Evolutionary conservation across 2,113 vertebrate species (phyloP), one percentile per base, ranked within the genome.

Genomic region (Tympanuchus pallidicinctus): DNA sequence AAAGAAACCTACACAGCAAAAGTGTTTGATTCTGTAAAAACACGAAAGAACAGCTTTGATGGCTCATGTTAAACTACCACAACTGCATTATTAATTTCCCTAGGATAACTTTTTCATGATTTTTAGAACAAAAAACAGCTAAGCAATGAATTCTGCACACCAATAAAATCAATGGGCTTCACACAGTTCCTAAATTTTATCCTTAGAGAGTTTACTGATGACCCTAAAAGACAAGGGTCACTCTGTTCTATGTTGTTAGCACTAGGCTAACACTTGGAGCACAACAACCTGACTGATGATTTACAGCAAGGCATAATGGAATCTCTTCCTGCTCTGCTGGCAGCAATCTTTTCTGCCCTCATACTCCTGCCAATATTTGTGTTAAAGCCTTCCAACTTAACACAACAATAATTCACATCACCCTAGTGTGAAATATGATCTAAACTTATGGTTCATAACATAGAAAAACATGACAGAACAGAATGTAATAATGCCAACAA

Each of bases 391-490:
- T 84, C 57, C 74, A 93, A 80, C 43, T 61, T 73, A 67, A 67
- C 32, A 81, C 30, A 42, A 42, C 42, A 70, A 52, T 71, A 83
- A 92, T 71, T 92, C 67, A 7, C 50, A 56, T 48, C 59, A 84
- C 59, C 75, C 81, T 48, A 54, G 30, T 1, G 2, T 61, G 78
- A 95, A 94, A 89, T 63, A 80, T 8, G 13, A 92, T 79, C 48
- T 89, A 87, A 89, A 48, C 32, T 61, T 87, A 69, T 25, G 63
- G 92, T 48, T 82, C 74, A 80, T 76, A 73, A 85, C 87, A 76
- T 36, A 85, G 67, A 91, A 93, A 92, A 91, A 79, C 78, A 66
- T 50, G 82, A 61, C 69, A 89, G 54, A 85, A 84, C 40, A 87
- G 21, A 30, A 88, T 88, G 30, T 24, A 72, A 48, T 71, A 94